Percentiles rank a stretch among this genome's conserved stretches.
Evolutionary conservation across 2,888 invertebrate genomes (phyloP).

Genomic region (Antheraea assamensis): DNA sequence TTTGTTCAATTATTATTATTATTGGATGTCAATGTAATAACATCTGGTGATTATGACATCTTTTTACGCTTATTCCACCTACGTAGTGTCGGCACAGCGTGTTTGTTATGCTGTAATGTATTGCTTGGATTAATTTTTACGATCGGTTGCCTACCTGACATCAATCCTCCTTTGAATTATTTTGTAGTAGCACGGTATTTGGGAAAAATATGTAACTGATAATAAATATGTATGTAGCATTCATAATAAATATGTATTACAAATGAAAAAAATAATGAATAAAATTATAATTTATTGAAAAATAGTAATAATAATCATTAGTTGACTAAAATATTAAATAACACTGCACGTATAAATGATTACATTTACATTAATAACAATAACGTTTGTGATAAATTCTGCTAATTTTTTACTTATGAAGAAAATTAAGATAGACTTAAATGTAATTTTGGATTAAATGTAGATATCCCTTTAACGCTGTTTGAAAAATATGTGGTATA

Average conservation of each 20-base stretch:
- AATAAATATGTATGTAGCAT: too few species aligned
- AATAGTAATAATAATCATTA: background rate
- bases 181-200: too few species aligned
- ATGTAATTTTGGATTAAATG: constrained; percentile 38
- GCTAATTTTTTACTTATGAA: background rate
- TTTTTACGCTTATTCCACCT: too few species aligned
- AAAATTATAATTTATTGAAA: background rate
- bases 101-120: too few species aligned
- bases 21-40: too few species aligned
- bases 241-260: background rate
- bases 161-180: too few species aligned
- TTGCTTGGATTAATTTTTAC: too few species aligned
- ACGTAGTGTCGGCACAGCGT: too few species aligned
- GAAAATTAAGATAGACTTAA: constrained; percentile 39
- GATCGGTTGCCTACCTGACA: too few species aligned
- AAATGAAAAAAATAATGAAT: background rate
- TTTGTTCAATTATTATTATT: too few species aligned
- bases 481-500: constrained; percentile 71
- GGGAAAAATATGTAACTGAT: too few species aligned
- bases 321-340: background rate
- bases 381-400: background rate
- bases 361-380: background rate
- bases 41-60: too few species aligned
- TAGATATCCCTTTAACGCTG: constrained; percentile 44
- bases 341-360: constrained; percentile 3